Conservation (phyloP, 2,113 vertebrate species). For the Actinemys pallida region DNA sequence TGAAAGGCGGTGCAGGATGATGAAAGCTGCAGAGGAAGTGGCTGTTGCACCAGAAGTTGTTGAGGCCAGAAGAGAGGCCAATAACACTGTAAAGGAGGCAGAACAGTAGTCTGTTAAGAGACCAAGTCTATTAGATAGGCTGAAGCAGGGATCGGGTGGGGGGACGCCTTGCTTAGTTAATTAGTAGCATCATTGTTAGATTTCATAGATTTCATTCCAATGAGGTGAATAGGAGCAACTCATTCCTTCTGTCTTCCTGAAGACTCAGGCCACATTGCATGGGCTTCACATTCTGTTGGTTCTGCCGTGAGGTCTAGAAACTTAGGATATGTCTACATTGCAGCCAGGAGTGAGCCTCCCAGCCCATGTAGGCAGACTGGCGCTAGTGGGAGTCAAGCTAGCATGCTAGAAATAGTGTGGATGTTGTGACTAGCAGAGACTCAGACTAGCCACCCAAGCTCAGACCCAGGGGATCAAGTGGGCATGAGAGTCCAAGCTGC, state of each 20-base stretch:
- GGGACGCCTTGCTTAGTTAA: not conserved
- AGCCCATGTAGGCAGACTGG: not conserved
- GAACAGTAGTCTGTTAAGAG: not conserved
- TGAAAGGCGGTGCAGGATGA: not conserved
- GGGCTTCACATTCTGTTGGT: not conserved
- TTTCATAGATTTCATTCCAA: not conserved
- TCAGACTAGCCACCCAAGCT: not conserved
- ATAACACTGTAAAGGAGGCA: not conserved
- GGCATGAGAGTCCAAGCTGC: not conserved
- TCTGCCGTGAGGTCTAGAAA: not conserved
- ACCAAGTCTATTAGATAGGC: not conserved
- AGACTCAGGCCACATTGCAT: not conserved
- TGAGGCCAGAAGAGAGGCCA: not conserved
- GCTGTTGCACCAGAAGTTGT: not conserved
- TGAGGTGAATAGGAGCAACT: not conserved
- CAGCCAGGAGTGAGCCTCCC: not conserved
- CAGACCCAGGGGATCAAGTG: not conserved
- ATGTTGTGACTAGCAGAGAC: not conserved
- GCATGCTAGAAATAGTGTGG: not conserved
- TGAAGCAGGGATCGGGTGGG: not conserved
- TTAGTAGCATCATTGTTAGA: not conserved
- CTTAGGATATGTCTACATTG: not conserved
- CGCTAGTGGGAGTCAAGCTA: not conserved
- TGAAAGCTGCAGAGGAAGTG: not conserved
- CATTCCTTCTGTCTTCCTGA: not conserved